Evolutionary conservation across 53 echinoderm and acorn worm genomes (phyloP).

Genomic region (Apostichopus leukothele): DNA sequence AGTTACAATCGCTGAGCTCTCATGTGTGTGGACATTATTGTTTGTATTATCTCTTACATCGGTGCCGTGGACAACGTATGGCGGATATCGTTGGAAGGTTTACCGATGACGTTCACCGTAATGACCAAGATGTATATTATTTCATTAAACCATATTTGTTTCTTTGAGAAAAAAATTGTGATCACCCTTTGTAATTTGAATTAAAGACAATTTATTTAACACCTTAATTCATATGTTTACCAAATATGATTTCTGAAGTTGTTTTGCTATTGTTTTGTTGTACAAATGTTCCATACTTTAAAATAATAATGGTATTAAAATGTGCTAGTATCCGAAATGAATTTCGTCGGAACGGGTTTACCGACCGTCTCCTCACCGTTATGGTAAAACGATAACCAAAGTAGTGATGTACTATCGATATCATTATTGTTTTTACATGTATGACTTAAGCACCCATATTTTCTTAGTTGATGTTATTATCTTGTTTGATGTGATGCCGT

Average conservation of each 20-base stretch:
- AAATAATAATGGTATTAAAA: background rate
- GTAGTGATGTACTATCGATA: background rate
- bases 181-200: too few species aligned
- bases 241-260: too few species aligned
- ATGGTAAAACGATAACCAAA: background rate
- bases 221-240: too few species aligned
- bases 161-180: too few species aligned
- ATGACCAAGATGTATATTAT: background rate
- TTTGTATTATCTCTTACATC: constrained; percentile 37
- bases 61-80: constrained; percentile 21
- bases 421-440: background rate
- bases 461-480: too few species aligned
- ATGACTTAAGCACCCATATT: too few species aligned
- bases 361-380: background rate
- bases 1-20: background rate
- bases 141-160: background rate
- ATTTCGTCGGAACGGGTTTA: constrained; percentile 23
- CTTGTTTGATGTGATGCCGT: too few species aligned
- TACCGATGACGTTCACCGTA: background rate
- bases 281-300: background rate
- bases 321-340: constrained; percentile 34
- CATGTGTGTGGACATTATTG: constrained; percentile 4
- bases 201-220: too few species aligned
- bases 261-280: too few species aligned
- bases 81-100: background rate